Evolutionary conservation across 2,113 vertebrate species (phyloP).

Genomic region (Mesoclemmys tuberculata): DNA sequence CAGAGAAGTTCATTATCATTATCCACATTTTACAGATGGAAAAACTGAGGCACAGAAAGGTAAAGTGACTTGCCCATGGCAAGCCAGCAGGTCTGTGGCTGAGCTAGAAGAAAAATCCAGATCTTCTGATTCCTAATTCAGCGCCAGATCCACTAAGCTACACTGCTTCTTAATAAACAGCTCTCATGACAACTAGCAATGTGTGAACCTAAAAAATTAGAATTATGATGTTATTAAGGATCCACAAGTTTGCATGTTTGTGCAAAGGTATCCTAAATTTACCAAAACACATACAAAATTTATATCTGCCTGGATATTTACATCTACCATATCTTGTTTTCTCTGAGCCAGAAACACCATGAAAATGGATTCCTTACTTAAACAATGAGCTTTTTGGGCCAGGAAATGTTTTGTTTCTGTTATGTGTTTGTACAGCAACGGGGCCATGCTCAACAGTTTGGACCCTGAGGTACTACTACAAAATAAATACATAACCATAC

Average conservation of each 20-base stretch:
- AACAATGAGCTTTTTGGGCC: not conserved
- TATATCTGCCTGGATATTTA: not conserved
- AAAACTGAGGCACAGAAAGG: not conserved
- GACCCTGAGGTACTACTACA: not conserved
- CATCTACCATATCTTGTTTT: not conserved
- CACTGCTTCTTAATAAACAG: not conserved
- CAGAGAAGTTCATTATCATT: not conserved
- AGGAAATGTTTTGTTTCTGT: fast-evolving
- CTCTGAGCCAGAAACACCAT: not conserved
- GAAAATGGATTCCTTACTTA: not conserved
- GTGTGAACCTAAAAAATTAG: not conserved
- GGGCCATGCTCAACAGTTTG: not conserved
- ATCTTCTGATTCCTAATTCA: not conserved
- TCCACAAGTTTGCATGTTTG: not conserved
- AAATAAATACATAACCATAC: not conserved
- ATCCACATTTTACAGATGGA: not conserved
- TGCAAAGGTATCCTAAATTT: not conserved
- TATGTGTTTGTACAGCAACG: not conserved
- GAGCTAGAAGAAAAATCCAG: not conserved
- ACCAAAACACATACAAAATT: not conserved
- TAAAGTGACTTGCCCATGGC: not conserved
- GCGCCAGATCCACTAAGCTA: not conserved
- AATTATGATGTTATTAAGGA: not conserved
- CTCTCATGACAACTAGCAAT: not conserved
- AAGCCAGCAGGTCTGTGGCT: not conserved